Conservation (phyloP, 2,113 vertebrate species). For the Syrmaticus mikado region DNA sequence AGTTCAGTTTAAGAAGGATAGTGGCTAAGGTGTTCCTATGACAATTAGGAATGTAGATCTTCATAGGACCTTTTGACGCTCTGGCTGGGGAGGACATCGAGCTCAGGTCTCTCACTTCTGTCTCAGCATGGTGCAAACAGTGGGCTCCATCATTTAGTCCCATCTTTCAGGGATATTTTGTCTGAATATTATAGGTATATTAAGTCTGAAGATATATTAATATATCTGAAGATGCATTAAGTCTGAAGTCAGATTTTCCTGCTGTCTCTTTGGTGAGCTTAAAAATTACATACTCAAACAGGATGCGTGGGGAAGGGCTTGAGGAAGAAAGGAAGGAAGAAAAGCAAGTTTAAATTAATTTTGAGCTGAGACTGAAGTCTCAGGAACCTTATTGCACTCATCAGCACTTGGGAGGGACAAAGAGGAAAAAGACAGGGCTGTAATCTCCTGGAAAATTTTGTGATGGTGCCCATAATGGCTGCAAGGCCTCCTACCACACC, state of each 20-base stretch:
- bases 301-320: neutral
- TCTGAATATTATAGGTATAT: neutral
- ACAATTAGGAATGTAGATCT: neutral
- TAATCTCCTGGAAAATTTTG: neutral
- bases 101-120: neutral
- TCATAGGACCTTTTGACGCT: neutral
- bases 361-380: neutral
- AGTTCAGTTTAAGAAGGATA: accelerated
- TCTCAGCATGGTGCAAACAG: neutral
- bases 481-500: neutral
- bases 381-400: accelerated
- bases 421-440: neutral
- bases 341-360: neutral
- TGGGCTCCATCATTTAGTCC: neutral
- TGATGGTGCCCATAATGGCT: accelerated
- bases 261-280: neutral
- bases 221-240: neutral
- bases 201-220: neutral
- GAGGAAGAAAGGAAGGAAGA: neutral
- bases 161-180: neutral
- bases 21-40: neutral
- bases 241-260: neutral
- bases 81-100: neutral
- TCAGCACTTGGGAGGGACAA: neutral
- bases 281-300: neutral